Base-by-base conservation (phyloP, 2,888 invertebrate species). In the Allophyes oxyacanthae region DNA sequence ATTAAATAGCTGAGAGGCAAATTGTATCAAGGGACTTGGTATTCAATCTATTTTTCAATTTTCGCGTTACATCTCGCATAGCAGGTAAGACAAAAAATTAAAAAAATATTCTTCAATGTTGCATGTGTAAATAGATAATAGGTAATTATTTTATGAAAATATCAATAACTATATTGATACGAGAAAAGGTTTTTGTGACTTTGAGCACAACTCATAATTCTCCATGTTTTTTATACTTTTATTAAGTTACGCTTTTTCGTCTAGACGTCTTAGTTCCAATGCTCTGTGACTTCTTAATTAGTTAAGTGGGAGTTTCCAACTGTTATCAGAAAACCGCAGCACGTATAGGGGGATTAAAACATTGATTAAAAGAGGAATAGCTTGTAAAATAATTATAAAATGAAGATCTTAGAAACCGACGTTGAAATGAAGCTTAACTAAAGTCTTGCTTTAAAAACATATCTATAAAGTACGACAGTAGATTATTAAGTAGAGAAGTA, bases 31-130 rank as follows among this genome's bases (percentile, higher is more conserved):
- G 64, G 63, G 70, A 58, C 52, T 55, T 56, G 61, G 56, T 56
- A 77, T 74, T 78, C 70, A 69, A 77, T 78, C 64, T 75, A 74
- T 78, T 75, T 78, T 73, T 72, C 75, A 77, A 78, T 77, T 67
- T 78, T 64, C 59, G 52, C 57, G 63, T 63, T 34, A 68, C 67
- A 44, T 55, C 60, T 48, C 41, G 46, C 43, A 51, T 64, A 69
- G 56, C 49, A 58, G 8, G 57, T 41, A 64, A n/a, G n/a, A n/a
- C n/a, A n/a, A n/a, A n/a, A n/a, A 63, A 66, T 53, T 66, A 63
- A 56, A 43, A 72, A 46, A 66, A 63, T 64, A 61, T 65, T 62
- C 43, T 41, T 14, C 13, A 55, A 41, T 42, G 55, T 48, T 11
- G 37, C 43, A 45, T 42, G 38, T 66, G 59, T 66, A 62, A 64